Evolutionary conservation across 2,797 vertebrate genomes (phyloP).

Genomic region (Threskiornis aethiopicus): DNA sequence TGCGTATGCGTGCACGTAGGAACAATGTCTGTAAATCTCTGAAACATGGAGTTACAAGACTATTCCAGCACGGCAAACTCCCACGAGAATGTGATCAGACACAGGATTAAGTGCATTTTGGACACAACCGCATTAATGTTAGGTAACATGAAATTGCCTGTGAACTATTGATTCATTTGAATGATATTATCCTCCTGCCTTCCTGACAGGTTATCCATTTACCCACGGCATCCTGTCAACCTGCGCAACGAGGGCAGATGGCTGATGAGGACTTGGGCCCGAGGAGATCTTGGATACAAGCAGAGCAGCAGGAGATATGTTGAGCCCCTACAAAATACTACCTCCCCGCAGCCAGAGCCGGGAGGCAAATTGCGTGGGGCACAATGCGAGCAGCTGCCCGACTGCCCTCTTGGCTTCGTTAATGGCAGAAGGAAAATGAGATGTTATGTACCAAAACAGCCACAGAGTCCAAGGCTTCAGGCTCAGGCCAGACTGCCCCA

Average conservation of each 20-base stretch:
- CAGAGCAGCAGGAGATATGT: neutral
- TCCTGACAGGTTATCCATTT: conserved; percentile 58
- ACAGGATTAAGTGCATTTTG: conserved; percentile 16
- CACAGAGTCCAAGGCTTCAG: neutral
- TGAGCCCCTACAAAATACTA: neutral
- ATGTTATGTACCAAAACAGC: neutral
- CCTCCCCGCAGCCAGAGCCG: neutral
- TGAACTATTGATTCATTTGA: conserved; percentile 48
- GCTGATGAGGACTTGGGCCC: conserved; percentile 20
- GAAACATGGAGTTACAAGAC: neutral
- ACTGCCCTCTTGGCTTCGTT: neutral
- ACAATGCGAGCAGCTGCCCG: neutral
- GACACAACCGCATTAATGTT: neutral
- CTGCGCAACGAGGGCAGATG: conserved; percentile 36
- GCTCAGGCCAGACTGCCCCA: neutral
- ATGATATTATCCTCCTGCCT: conserved; percentile 34
- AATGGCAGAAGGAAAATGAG: neutral
- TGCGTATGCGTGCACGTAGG: neutral
- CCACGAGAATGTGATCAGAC: neutral
- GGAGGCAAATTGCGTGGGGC: neutral
- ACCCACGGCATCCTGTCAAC: neutral
- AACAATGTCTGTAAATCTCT: conserved; percentile 4
- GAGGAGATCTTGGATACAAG: neutral
- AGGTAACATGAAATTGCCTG: conserved; percentile 39
- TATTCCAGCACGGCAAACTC: neutral